These are phyloP conservation scores for Sycon ciliatum DNA, from an alignment of 37 sponge, comb jelly and placozoan species.

Conservation along the genomic window DNA sequence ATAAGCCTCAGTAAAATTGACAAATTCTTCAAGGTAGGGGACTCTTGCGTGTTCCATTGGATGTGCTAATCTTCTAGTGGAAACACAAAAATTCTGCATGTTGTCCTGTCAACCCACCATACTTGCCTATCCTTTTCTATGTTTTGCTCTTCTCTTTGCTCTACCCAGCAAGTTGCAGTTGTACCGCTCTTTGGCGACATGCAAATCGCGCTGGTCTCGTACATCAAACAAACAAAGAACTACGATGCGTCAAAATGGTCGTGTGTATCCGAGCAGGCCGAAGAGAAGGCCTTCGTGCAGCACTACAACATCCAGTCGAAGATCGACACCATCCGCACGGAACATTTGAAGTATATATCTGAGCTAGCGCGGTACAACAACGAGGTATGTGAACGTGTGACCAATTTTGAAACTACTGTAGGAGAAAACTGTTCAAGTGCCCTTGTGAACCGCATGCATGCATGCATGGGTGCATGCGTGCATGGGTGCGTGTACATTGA, in stretches of 20 bases:
- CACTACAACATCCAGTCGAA: conserved; percentile 47
- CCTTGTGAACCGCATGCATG: not conserved
- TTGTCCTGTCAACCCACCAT: too few species aligned
- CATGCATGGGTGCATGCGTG: not conserved
- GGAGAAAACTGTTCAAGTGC: not conserved
- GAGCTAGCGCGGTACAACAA: conserved; percentile 83
- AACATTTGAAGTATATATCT: conserved; percentile 69
- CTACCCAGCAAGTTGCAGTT: conserved; percentile 67
- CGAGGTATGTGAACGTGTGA: conserved; percentile 41
- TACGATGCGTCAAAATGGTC: conserved; percentile 87
- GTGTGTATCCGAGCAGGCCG: conserved; percentile 77
- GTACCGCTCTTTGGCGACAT: conserved; percentile 94
- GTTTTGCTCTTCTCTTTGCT: not conserved
- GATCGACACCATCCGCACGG: conserved; percentile 68
- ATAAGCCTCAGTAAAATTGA: conserved; percentile 69
- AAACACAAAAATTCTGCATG: too few species aligned
- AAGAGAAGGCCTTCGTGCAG: conserved; percentile 62
- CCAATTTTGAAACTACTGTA: not conserved
- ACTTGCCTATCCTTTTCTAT: not conserved
- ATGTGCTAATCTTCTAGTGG: too few species aligned
- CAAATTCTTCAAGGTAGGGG: conserved; percentile 61
- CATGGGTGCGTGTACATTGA: conserved; percentile 2
- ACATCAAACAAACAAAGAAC: conserved; percentile 61
- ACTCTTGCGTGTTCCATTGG: not conserved
- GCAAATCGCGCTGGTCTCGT: conserved; percentile 68